A percentile compares a stretch with the other conserved stretches of the same genome.
These are phyloP conservation scores for Papio anubis DNA, from an alignment of 2,113 vertebrate genomes.

Conservation along the genomic window DNA sequence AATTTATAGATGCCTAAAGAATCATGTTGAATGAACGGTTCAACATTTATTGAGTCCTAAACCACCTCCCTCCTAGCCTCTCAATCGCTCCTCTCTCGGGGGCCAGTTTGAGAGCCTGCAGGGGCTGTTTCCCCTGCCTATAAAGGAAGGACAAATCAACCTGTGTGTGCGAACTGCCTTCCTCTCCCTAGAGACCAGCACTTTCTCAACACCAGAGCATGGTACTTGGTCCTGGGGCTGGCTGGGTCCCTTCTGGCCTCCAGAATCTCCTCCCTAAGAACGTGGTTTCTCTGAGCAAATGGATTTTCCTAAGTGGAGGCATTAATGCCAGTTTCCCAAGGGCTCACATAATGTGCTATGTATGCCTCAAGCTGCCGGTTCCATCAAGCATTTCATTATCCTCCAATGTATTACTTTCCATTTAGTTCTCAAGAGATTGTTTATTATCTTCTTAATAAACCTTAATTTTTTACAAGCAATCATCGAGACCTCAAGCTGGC, in stretches of 20 bases:
- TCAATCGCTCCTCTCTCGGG: not conserved
- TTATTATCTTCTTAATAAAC: constrained; percentile 62
- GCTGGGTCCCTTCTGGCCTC: not conserved
- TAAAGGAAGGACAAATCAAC: not conserved
- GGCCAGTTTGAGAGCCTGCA: not conserved
- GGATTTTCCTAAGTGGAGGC: constrained; percentile 23
- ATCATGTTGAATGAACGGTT: not conserved
- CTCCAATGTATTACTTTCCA: constrained; percentile 7
- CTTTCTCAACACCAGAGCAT: not conserved
- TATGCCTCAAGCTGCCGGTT: not conserved
- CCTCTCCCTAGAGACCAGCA: not conserved
- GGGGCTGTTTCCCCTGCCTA: not conserved
- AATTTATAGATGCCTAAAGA: not conserved
- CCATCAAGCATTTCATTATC: constrained; percentile 54
- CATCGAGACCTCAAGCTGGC: not conserved
- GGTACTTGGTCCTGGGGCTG: not conserved
- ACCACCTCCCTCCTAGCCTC: rapidly evolving
- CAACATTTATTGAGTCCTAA: not conserved
- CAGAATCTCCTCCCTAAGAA: not conserved
- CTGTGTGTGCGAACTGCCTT: rapidly evolving
- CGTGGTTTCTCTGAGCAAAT: constrained; percentile 14
- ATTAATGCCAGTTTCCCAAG: constrained; percentile 11
- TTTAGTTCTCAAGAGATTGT: constrained; percentile 31
- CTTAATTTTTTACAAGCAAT: constrained; percentile 55
- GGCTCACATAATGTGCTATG: not conserved